Percentiles rank a stretch among this genome's conserved stretches.
Evolutionary conservation across 35 echinoderm and acorn worm species (phyloP).

Genomic region (Nesometra sesokonis): DNA sequence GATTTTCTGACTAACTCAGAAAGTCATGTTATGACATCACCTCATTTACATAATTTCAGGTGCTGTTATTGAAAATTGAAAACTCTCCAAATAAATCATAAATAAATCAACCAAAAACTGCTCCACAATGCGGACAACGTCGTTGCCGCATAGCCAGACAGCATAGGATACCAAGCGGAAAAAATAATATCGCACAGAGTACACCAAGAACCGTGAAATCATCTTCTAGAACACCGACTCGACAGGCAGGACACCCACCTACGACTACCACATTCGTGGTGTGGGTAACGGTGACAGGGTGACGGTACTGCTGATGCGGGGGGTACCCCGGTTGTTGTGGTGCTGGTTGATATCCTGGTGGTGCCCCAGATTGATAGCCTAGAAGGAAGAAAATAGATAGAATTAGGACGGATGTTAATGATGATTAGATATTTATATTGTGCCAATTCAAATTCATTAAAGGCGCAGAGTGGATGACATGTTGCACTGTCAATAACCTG

Average conservation of each 20-base stretch:
- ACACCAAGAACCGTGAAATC: constrained; percentile 5
- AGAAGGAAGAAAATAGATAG: background rate
- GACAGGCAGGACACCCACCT: constrained; percentile 5
- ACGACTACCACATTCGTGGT: constrained; percentile 9
- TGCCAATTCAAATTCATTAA: too few relatives aligned
- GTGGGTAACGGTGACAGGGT: background rate
- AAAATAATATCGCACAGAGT: background rate
- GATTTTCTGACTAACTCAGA: too few relatives aligned
- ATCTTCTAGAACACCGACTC: constrained; percentile 5
- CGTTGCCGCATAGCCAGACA: constrained; percentile 66
- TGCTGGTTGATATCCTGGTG: constrained; percentile 13
- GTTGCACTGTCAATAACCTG: too few relatives aligned
- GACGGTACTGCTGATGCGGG: background rate
- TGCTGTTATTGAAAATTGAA: too few relatives aligned
- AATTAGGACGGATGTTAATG: too few relatives aligned
- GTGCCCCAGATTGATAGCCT: constrained; percentile 9
- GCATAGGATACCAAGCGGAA: constrained; percentile 35
- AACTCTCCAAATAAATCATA: too few relatives aligned
- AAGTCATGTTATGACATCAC: too few relatives aligned
- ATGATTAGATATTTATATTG: too few relatives aligned
- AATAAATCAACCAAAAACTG: constrained; percentile 60
- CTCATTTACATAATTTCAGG: too few relatives aligned
- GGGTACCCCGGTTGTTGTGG: background rate
- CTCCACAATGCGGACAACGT: constrained; percentile 60
- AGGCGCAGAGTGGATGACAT: too few relatives aligned